Percentiles rank a stretch among this genome's conserved stretches.
Conservation (phyloP, 2,113 vertebrate species). For the Otocyon megalotis region DNA sequence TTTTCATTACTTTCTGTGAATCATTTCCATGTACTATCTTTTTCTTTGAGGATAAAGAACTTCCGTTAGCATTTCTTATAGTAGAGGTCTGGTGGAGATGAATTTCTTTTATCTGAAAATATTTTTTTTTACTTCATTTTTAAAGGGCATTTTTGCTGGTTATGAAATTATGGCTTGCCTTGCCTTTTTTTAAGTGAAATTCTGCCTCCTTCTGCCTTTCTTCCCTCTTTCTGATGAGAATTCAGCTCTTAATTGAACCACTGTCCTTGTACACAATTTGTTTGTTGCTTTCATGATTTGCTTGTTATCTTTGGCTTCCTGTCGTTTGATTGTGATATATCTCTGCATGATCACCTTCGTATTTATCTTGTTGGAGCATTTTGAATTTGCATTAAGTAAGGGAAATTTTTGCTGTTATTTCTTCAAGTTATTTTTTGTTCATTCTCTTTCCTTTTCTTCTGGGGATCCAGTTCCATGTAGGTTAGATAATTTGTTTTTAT, state of each 20-base stretch:
- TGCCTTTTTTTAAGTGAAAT: neutral
- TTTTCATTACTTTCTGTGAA: slow-evolving; percentile 17
- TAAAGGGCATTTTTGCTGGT: neutral
- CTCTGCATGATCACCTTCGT: neutral
- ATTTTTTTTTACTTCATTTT: neutral
- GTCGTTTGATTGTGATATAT: neutral
- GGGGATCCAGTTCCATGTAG: neutral
- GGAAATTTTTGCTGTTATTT: neutral
- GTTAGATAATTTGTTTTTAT: slow-evolving; percentile 12
- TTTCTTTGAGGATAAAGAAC: neutral
- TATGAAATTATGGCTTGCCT: neutral
- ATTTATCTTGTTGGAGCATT: neutral
- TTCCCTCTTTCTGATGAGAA: neutral
- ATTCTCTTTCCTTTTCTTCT: neutral
- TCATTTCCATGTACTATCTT: neutral
- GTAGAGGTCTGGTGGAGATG: neutral
- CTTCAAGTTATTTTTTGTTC: neutral
- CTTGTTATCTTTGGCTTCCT: neutral
- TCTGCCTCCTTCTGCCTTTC: neutral
- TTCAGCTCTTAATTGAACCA: neutral
- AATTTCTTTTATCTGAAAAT: slow-evolving; percentile 13
- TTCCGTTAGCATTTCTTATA: neutral
- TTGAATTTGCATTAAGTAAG: neutral
- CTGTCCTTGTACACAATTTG: neutral
- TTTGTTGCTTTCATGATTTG: neutral